Evolutionary conservation across 2,888 invertebrate genomes (phyloP).

Genomic region (Melanophora roralis): DNA sequence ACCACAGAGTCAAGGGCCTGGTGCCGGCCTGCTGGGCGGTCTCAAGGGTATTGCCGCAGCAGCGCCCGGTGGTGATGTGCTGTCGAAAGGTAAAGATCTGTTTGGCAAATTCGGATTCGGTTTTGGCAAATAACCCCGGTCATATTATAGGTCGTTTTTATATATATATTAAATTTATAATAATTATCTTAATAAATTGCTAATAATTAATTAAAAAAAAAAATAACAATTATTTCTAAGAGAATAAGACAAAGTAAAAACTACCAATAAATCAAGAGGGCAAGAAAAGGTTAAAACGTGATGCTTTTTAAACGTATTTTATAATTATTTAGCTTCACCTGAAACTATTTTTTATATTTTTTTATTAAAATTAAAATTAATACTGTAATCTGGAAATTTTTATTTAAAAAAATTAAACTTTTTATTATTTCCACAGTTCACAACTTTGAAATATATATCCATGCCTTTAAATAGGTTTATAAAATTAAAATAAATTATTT

Average conservation of each 20-base stretch:
- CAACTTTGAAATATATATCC: too few relatives aligned
- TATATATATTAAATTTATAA: slow-evolving; percentile 71
- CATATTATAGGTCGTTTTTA: slow-evolving; percentile 74
- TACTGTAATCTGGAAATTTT: too few relatives aligned
- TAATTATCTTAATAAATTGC: slow-evolving; percentile 66
- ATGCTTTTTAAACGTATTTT: too few relatives aligned
- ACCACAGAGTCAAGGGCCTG: slow-evolving; percentile 77
- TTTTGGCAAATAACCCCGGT: slow-evolving; percentile 83
- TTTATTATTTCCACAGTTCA: too few relatives aligned
- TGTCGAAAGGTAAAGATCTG: slow-evolving; percentile 95
- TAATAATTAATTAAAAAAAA: slow-evolving; percentile 66
- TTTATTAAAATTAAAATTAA: too few relatives aligned
- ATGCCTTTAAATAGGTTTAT: too few relatives aligned
- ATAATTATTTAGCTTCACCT: too few relatives aligned
- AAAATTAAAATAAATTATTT: too few relatives aligned
- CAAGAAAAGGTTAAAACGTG: slow-evolving; percentile 11
- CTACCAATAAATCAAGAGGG: slow-evolving; percentile 14
- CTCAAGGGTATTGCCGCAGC: slow-evolving; percentile 93
- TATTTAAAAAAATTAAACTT: too few relatives aligned
- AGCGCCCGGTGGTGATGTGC: slow-evolving; percentile 89
- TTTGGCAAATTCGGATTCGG: slow-evolving; percentile 92
- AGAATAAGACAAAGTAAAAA: slow-evolving; percentile 3
- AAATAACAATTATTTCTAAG: slow-evolving; percentile 4
- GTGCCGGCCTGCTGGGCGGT: slow-evolving; percentile 94
- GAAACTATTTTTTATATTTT: too few relatives aligned